Conservation (phyloP, 2,113 vertebrate genomes). For the Ictidomys tridecemlineatus region DNA sequence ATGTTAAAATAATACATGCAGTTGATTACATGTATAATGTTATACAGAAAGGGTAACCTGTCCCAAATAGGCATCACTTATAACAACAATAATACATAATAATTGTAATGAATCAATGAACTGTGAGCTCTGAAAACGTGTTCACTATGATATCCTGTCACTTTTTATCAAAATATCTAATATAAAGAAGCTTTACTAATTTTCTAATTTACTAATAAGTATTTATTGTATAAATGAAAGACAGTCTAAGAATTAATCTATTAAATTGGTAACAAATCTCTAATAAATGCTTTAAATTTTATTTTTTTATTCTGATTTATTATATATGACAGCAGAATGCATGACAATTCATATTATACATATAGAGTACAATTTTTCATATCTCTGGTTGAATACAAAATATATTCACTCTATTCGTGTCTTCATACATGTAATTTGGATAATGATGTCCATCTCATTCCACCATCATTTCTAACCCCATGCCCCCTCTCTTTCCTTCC, state of each 20-base stretch:
- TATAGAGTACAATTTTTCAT: too few relatives aligned
- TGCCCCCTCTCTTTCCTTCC: too few relatives aligned
- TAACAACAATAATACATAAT: neutral
- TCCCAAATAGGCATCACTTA: neutral
- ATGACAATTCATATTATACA: too few relatives aligned
- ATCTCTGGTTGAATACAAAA: too few relatives aligned
- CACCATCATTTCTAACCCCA: too few relatives aligned
- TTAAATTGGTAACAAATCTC: neutral
- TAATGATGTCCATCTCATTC: too few relatives aligned
- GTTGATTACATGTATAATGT: slow-evolving; percentile 20
- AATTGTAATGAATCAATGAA: neutral
- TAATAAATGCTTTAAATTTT: slow-evolving; percentile 30
- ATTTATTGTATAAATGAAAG: neutral
- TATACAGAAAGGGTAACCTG: neutral
- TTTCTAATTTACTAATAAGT: neutral
- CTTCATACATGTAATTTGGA: too few relatives aligned
- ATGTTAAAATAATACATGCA: neutral
- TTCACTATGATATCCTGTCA: neutral
- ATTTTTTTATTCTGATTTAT: neutral
- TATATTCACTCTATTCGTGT: too few relatives aligned
- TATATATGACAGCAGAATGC: too few relatives aligned
- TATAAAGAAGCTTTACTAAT: neutral
- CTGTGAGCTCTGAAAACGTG: neutral
- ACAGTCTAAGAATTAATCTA: neutral
- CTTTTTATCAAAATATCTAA: neutral